A percentile compares a stretch with the other conserved stretches of the same genome.
Conservation (phyloP, 1,140 invertebrate genomes). For the Cydia pomonella region DNA sequence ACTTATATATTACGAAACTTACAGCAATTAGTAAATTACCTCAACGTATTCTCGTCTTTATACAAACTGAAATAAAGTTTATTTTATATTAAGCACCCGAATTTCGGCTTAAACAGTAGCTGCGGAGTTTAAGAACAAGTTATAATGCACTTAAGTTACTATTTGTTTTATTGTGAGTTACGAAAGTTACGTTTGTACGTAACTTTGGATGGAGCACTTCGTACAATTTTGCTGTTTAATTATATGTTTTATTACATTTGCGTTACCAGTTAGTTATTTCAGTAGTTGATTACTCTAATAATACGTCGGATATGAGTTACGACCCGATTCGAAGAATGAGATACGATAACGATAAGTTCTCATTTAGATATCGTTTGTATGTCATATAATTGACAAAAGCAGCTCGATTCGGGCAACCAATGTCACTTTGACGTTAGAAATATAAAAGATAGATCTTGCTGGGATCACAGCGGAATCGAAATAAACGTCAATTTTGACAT, state of each 20-base stretch:
- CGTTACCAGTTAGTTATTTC: not conserved
- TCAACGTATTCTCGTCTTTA: not conserved
- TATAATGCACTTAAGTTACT: conserved; percentile 16
- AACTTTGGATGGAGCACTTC: not conserved
- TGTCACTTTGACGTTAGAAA: too few relatives aligned
- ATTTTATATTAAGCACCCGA: not conserved
- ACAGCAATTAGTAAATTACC: not conserved
- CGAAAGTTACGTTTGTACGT: not conserved
- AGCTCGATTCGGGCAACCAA: too few relatives aligned
- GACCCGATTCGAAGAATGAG: too few relatives aligned
- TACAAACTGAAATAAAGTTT: not conserved
- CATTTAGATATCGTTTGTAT: too few relatives aligned
- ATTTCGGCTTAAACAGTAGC: not conserved
- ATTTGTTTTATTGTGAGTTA: conserved; percentile 25
- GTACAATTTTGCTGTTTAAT: not conserved
- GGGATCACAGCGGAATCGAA: too few relatives aligned
- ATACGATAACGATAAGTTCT: too few relatives aligned
- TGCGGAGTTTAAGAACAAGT: not conserved
- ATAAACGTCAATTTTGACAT: too few relatives aligned
- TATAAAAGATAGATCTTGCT: too few relatives aligned
- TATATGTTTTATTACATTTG: not conserved
- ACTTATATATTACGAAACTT: conserved; percentile 26
- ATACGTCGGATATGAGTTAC: too few relatives aligned
- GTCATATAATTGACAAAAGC: too few relatives aligned
- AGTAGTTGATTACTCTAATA: too few relatives aligned